These are phyloP conservation scores for Periophthalmus magnuspinnatus DNA, from an alignment of 2,797 vertebrate genomes.

Conservation along the genomic window DNA sequence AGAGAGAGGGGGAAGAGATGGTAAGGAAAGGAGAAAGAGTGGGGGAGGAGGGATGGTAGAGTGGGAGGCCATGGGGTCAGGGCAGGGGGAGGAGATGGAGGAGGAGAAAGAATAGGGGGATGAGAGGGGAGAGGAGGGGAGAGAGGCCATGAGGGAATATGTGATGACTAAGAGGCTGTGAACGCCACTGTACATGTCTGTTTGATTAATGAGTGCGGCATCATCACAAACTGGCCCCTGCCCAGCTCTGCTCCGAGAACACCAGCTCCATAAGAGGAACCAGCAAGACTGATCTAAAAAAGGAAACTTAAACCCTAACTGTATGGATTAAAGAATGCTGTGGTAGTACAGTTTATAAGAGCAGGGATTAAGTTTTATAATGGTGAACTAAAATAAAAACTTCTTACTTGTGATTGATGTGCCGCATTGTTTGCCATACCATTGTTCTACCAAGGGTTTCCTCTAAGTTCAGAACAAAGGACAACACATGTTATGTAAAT, in stretches of 20 bases:
- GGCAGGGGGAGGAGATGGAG: neutral
- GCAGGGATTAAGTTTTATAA: neutral
- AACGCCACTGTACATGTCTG: conserved; percentile 59
- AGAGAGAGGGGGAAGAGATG: conserved; percentile 39
- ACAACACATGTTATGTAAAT: neutral
- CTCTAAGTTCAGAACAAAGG: neutral
- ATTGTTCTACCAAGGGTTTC: neutral
- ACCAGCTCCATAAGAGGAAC: conserved; percentile 31
- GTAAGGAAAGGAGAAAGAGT: conserved; percentile 43
- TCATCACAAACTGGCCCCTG: conserved; percentile 61
- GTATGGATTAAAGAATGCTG: conserved; percentile 16
- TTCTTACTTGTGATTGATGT: neutral
- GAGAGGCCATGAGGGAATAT: conserved; percentile 64
- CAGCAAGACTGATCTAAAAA: conserved; percentile 28
- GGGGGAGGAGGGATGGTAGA: conserved; percentile 36
- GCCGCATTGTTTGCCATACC: neutral
- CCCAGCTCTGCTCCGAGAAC: conserved; percentile 44
- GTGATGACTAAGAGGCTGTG: conserved; percentile 74
- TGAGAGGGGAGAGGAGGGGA: conserved; percentile 18
- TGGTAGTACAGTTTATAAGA: neutral
- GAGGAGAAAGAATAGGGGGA: no score
- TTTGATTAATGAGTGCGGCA: conserved; percentile 73
- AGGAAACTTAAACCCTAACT: conserved; percentile 13
- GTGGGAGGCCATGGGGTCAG: no score
- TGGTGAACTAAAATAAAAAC: neutral